Evolutionary conservation across 2,113 vertebrate genomes (phyloP).

Genomic region (Romanogobio albipinnatus): DNA sequence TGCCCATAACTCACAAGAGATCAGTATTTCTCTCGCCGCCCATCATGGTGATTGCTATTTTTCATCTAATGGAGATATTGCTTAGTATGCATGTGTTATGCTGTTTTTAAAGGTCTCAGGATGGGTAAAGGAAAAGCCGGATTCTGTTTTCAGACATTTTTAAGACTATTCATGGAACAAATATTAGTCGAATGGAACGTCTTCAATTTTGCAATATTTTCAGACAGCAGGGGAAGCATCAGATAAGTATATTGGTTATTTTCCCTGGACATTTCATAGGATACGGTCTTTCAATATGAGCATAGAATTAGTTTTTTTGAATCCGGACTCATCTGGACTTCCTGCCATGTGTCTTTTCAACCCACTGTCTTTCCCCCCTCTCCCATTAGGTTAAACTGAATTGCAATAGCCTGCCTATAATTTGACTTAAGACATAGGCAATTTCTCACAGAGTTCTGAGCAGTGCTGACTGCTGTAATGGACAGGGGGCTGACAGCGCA

Average conservation of each 20-base stretch:
- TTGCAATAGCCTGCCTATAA: slow-evolving; percentile 72
- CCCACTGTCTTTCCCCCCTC: slow-evolving; percentile 45
- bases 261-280: slow-evolving; percentile 6
- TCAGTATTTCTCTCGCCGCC: slow-evolving; percentile 37
- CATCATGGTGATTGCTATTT: slow-evolving; percentile 47
- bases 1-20: slow-evolving; percentile 42
- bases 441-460: slow-evolving; percentile 70
- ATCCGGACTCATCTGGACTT: slow-evolving; percentile 31
- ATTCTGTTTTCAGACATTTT: slow-evolving; percentile 9
- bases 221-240: slow-evolving; percentile 21
- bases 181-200: background rate
- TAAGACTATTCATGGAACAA: background rate
- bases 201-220: slow-evolving; percentile 11
- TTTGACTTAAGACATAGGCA: slow-evolving; percentile 78
- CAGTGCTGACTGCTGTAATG: slow-evolving; percentile 68
- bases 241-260: slow-evolving; percentile 32
- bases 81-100: slow-evolving; percentile 51
- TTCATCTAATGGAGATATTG: slow-evolving; percentile 47
- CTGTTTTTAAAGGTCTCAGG: slow-evolving; percentile 40
- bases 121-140: background rate
- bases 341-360: slow-evolving; percentile 7
- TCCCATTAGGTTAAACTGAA: slow-evolving; percentile 66
- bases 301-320: slow-evolving; percentile 6
- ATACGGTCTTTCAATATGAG: slow-evolving; percentile 15
- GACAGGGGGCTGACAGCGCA: slow-evolving; percentile 64